Evolutionary conservation across 2,888 invertebrate genomes (phyloP), one percentile per base, ranked within the genome.

Genomic region (Leuctra nigra): DNA sequence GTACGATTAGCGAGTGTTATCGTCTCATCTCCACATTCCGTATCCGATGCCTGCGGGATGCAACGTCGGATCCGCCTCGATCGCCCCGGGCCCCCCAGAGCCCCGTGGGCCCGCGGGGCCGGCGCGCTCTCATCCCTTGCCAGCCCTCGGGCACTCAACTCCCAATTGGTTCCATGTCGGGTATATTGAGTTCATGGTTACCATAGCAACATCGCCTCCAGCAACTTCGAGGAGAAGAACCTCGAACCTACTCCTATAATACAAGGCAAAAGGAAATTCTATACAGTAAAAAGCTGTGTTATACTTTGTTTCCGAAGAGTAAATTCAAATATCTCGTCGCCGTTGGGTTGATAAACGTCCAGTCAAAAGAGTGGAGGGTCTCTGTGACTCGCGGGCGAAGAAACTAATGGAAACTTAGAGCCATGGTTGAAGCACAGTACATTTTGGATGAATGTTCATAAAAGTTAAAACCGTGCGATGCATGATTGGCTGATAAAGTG

Each of bases 131-230:
- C 44, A 47, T 54, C 55, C 54, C 33, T 54, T 38, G 38, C 36
- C 44, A 39, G 57, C 59, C 59, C 55, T 16, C 54, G 36, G 50
- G 54, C 54, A 48, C 48, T 57, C 57, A 53, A 57, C 61, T 63
- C 61, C 63, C 62, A 63, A 63, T 63, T 63, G 63, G 63, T 62
- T 63, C 62, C 63, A 62, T 61, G 63, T 61, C 61, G 61, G 60
- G 60, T 61, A 63, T 62, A 63, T 63, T 63, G 63, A 63, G 63
- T 63, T 63, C 63, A 58, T 56, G 39, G 63, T 63, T 57, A 56
- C 63, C 63, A 63, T 63, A 59, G 63, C 53, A 59, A 61, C 61
- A 29, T 33, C 16, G 50, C 50, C 50, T 16, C 2, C 33, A 22
- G 50, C 33, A 33, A 4, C 29, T n/a, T 7, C 29, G 29, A 11